Base-by-base conservation (phyloP, 92 coral and sea anemone genomes). In the Desmophyllum pertusum region DNA sequence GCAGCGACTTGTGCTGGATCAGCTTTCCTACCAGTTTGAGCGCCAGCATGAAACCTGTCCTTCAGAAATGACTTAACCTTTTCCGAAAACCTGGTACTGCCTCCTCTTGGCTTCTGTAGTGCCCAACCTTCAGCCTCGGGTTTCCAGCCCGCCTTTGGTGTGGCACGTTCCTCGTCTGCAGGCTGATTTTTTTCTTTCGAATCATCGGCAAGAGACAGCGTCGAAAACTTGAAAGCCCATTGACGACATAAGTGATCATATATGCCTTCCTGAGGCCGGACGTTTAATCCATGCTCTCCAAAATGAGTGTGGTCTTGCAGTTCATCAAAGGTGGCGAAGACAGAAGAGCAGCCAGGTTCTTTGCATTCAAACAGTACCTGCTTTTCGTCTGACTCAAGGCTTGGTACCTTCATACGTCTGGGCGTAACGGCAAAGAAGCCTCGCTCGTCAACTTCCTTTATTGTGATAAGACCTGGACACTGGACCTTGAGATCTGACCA, bases 151-250 rank as follows among this genome's bases (percentile, higher is more conserved):
- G 6, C 72, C 3, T 19, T 66, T 25, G 82, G 61, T 18, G 61
- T 11, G 23, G 42, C 52, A 41, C 10, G 59, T 57, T 59, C 59
- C 19, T 55, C 4, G 2, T 15, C 30, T 19, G 81, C 8, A 11
- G 38, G 52, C 35, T 23, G 52, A 21, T 76, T 62, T 77, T 31
- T n/a, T n/a, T n/a, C n/a, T n/a, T n/a, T n/a, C n/a, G n/a, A n/a
- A n/a, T n/a, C n/a, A n/a, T n/a, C n/a, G n/a, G n/a, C 72, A 33
- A 91, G 68, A 43, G 89, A 70, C 63, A 84, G 70, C 39, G 87
- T 35, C 35, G 91, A 84, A 59, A 91, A 91, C 84, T 91, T 88
- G 43, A 71, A 66, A 53, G 85, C 94, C 91, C 91, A 88, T 38
- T 85, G 80, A 30, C 87, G 91, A 40, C 89, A 55, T 31, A 91